These are phyloP conservation scores for Slavum lentiscoides DNA, from an alignment of 2,888 invertebrate genomes.

Conservation along the genomic window DNA sequence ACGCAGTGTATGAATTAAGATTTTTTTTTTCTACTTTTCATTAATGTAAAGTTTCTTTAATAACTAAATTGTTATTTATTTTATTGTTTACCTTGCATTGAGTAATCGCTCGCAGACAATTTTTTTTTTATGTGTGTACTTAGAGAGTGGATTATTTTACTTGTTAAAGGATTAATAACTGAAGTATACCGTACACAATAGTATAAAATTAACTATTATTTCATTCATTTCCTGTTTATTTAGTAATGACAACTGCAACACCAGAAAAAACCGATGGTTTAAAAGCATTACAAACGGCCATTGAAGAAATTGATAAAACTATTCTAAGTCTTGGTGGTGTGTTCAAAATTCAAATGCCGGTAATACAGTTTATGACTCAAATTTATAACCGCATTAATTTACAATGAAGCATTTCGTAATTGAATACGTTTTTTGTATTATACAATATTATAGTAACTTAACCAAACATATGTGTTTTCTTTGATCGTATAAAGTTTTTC, in stretches of 20 bases:
- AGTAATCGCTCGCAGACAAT: too few species aligned
- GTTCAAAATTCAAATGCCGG: conserved; percentile 92
- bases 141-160: not conserved
- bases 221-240: conserved; percentile 55
- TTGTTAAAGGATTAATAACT: not conserved
- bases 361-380: conserved; percentile 62
- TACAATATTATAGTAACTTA: too few species aligned
- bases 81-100: too few species aligned
- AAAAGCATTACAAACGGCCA: conserved; percentile 84
- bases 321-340: conserved; percentile 86
- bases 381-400: conserved; percentile 5
- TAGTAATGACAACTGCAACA: conserved; percentile 97
- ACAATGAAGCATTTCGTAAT: not conserved
- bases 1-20: not conserved
- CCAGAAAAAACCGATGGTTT: conserved; percentile 94
- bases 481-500: too few species aligned
- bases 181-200: not conserved
- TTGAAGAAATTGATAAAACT: conserved; percentile 81
- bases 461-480: too few species aligned
- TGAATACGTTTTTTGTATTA: too few species aligned
- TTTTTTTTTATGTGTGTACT: too few species aligned
- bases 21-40: not conserved
- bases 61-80: not conserved
- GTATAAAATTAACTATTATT: not conserved
- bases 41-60: not conserved